Evolutionary conservation across 2,113 vertebrate species (phyloP).

Genomic region (Zonotrichia leucophrys): DNA sequence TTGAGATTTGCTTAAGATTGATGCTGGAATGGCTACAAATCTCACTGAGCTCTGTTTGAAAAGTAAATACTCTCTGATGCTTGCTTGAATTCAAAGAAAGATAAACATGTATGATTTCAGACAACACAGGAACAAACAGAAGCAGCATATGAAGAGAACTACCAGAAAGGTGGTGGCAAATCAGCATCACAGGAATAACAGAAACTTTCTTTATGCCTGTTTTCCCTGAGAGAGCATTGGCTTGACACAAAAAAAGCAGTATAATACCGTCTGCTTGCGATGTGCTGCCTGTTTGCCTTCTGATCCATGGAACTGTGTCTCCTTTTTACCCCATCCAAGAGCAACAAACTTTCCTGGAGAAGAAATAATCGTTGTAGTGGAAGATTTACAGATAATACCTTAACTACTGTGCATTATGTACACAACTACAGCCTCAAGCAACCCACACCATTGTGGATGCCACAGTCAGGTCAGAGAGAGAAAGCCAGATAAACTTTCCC

Average conservation of each 20-base stretch:
- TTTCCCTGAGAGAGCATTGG: background rate
- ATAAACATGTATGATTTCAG: background rate
- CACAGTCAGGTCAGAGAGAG: background rate
- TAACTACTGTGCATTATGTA: background rate
- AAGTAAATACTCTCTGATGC: background rate
- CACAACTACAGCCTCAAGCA: background rate
- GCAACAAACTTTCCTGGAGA: constrained; percentile 88
- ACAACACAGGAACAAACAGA: background rate
- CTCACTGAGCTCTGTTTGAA: background rate
- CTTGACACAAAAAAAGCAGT: background rate
- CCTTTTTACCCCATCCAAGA: constrained; percentile 97
- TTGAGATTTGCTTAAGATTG: background rate
- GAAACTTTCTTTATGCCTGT: background rate
- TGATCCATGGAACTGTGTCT: constrained; percentile 97
- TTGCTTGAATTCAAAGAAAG: background rate
- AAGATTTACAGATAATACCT: background rate
- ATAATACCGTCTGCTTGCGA: constrained; percentile 74
- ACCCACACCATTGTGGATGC: background rate
- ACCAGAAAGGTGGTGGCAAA: background rate
- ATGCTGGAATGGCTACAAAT: background rate
- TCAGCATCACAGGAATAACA: background rate
- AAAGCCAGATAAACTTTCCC: background rate
- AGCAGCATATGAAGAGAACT: background rate
- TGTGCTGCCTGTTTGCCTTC: constrained; percentile 92
- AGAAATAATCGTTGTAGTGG: background rate